Evolutionary conservation across 2,113 vertebrate genomes (phyloP).

Genomic region (Hyaena hyaena): DNA sequence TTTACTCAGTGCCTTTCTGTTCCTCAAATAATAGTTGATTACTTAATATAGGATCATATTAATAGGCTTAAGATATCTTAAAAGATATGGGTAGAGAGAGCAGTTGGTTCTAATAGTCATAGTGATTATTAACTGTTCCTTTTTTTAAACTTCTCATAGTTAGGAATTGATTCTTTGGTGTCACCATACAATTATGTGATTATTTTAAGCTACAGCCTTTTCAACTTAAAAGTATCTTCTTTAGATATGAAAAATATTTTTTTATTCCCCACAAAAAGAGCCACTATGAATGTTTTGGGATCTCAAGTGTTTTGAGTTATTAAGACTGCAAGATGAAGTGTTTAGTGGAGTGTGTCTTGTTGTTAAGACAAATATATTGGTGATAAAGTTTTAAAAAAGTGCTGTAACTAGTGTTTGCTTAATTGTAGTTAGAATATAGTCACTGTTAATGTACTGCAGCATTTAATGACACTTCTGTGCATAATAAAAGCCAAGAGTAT

Average conservation of each 20-base stretch:
- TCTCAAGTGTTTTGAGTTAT: slow-evolving; percentile 10
- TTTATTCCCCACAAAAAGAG: background rate
- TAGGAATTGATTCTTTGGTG: background rate
- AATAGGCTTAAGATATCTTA: background rate
- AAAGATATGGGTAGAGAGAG: background rate
- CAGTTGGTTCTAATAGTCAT: background rate
- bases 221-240: slow-evolving; percentile 36
- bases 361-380: slow-evolving; percentile 63
- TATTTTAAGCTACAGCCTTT: background rate
- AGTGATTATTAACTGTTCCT: background rate
- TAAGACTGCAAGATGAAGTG: slow-evolving; percentile 48
- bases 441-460: slow-evolving; percentile 64
- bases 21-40: slow-evolving; percentile 8
- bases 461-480: slow-evolving; percentile 73
- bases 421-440: slow-evolving; percentile 73
- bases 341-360: slow-evolving; percentile 54
- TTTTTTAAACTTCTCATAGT: background rate
- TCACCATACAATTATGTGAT: background rate
- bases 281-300: background rate
- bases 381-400: slow-evolving; percentile 55
- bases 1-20: slow-evolving; percentile 8
- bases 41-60: background rate
- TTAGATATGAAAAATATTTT: background rate
- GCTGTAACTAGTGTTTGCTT: slow-evolving; percentile 61
- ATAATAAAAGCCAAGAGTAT: slow-evolving; percentile 65